phyloP scores from a whole-genome alignment of 2,888 invertebrate genomes.

The Dolomedes plantarius region DNA sequence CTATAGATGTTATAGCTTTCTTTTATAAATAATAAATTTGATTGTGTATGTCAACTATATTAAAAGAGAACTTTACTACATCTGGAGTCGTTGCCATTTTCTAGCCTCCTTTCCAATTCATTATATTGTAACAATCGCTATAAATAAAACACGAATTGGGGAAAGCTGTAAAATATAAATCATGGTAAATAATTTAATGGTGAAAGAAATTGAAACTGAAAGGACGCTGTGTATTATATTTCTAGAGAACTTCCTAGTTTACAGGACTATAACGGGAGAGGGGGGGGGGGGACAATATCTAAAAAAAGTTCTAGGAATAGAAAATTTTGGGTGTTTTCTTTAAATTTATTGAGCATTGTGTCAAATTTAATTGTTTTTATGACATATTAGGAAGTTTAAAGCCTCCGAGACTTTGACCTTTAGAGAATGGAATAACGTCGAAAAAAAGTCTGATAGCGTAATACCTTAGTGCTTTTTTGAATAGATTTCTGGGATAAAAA shows the following conservation, averaged over 20 bases:
- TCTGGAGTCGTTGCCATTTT: neutral
- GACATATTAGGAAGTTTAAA: conserved; percentile 50
- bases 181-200: conserved; percentile 35
- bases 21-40: too few relatives aligned
- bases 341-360: conserved; percentile 55
- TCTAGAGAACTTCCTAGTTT: conserved; percentile 13
- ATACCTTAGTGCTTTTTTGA: conserved; percentile 21
- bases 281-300: conserved; percentile 24
- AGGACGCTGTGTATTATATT: neutral
- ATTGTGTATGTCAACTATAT: too few relatives aligned
- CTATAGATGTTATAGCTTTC: too few relatives aligned
- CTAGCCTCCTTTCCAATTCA: neutral
- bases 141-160: neutral
- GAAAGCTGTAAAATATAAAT: conserved; percentile 28
- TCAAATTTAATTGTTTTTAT: conserved; percentile 68
- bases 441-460: neutral
- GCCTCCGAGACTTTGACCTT: conserved; percentile 39
- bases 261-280: conserved; percentile 31
- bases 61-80: neutral
- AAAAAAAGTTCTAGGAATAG: neutral
- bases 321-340: conserved; percentile 2
- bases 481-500: neutral
- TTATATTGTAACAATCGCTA: neutral
- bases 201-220: neutral
- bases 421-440: neutral